Percentiles rank a stretch among this genome's conserved stretches.
Evolutionary conservation across 2,113 vertebrate species (phyloP).

Genomic region (Lepidiolamprologus cunningtoni): DNA sequence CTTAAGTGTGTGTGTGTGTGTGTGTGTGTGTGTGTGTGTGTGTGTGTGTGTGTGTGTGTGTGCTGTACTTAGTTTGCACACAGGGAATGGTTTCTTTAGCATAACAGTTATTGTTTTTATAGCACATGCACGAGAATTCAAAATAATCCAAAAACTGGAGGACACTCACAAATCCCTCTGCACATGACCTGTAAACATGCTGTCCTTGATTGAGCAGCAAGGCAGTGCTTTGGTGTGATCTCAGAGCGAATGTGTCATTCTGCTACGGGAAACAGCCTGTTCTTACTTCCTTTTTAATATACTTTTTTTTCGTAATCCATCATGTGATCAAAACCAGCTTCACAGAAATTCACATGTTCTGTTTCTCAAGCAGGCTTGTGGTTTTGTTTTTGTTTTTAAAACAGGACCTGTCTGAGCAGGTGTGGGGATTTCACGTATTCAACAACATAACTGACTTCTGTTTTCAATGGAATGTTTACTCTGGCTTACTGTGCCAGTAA

Average conservation of each 20-base stretch:
- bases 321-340: slow-evolving; percentile 2
- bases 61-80: not conserved
- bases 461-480: not conserved
- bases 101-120: not conserved
- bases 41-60: not conserved
- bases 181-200: not conserved
- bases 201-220: not conserved
- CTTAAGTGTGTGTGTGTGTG: not conserved
- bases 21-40: not conserved
- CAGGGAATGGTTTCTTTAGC: not conserved
- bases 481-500: not conserved
- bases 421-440: not conserved
- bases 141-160: not conserved
- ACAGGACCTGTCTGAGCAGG: not conserved
- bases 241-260: not conserved
- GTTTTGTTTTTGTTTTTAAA: not conserved
- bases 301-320: not conserved
- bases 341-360: not conserved
- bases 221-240: not conserved
- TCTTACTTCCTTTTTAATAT: not conserved
- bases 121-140: not conserved
- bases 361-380: not conserved
- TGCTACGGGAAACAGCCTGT: not conserved
- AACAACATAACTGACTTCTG: not conserved
- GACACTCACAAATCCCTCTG: not conserved